Evolutionary conservation across 2,797 vertebrate genomes (phyloP).

Genomic region (Allochrocebus solatus): DNA sequence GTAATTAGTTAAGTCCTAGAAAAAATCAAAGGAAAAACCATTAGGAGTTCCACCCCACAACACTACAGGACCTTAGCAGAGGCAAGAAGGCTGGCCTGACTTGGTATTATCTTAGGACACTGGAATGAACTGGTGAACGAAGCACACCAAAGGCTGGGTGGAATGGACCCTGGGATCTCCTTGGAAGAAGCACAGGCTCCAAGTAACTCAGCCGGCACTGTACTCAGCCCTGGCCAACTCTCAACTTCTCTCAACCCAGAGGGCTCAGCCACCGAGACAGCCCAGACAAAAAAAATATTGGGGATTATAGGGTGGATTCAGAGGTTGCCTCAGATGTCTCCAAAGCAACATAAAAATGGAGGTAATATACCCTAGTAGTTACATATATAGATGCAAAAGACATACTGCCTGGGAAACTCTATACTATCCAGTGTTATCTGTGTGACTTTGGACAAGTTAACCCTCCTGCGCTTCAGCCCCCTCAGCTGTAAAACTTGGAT

Average conservation of each 20-base stretch:
- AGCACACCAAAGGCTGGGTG: background rate
- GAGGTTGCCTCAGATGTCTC: background rate
- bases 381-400: background rate
- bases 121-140: background rate
- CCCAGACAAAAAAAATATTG: background rate
- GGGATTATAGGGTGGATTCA: background rate
- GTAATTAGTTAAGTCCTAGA: background rate
- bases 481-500: background rate
- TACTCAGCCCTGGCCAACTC: background rate
- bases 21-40: background rate
- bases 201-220: background rate
- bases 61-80: background rate
- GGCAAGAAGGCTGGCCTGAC: background rate
- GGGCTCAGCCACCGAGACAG: background rate
- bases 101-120: background rate
- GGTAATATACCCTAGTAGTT: background rate
- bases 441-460: background rate
- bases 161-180: background rate
- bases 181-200: background rate
- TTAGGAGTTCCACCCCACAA: background rate
- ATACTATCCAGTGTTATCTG: background rate
- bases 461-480: background rate
- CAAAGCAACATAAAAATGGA: background rate
- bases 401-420: background rate
- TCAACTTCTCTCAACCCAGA: background rate